Conservation (phyloP, 1,140 invertebrate species). For the Musca vetustissima region DNA sequence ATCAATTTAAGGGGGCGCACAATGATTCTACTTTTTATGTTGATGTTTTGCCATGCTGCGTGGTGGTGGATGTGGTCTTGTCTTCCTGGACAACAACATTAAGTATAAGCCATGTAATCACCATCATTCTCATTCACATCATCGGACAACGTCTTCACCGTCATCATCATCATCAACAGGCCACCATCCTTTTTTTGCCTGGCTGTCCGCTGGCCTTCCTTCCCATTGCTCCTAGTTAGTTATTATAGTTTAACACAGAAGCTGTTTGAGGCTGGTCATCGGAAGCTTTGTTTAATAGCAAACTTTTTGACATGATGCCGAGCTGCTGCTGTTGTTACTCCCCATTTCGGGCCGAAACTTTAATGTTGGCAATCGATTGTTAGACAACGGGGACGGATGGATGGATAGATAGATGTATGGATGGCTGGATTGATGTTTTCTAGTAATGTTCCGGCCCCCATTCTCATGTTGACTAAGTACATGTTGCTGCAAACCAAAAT, state of each 20-base stretch:
- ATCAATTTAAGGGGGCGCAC: no score
- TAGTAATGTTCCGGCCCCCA: no score
- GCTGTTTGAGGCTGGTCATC: constrained; percentile 13
- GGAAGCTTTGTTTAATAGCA: constrained; percentile 6
- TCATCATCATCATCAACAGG: background rate
- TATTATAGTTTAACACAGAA: constrained; percentile 23
- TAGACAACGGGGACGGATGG: background rate
- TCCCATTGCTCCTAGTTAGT: background rate
- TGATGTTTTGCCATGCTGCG: background rate
- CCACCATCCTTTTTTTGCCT: background rate
- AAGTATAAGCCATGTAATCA: background rate
- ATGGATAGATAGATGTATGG: constrained; percentile 1
- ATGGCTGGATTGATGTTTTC: background rate
- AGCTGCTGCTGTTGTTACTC: constrained; percentile 11
- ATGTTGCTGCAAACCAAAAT: no score
- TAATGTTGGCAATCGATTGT: background rate
- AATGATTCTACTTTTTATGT: background rate
- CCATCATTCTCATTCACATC: constrained; percentile 5
- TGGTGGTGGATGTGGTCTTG: no score
- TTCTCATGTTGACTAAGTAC: no score
- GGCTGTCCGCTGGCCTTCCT: no score
- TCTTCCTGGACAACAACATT: background rate
- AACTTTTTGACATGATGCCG: constrained; percentile 12
- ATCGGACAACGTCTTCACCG: background rate
- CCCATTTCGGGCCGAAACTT: background rate